A percentile compares a stretch with the other conserved stretches of the same genome.
Conservation (phyloP, 2,888 invertebrate genomes). For the Oxystoma pomonae region DNA sequence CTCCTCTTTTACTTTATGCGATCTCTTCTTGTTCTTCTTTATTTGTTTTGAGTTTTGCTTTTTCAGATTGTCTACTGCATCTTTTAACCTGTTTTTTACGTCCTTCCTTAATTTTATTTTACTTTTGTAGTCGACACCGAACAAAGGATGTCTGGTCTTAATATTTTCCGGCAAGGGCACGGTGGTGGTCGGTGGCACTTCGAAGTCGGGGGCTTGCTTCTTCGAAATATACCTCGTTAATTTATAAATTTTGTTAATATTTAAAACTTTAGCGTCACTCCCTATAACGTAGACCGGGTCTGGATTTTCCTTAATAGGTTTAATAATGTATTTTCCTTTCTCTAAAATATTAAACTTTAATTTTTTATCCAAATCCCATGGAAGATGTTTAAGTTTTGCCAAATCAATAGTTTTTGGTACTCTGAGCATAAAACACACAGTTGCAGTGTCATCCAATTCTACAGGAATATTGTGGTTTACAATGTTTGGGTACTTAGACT, state of each 20-base stretch:
- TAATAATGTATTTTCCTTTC: neutral
- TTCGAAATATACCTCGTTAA: neutral
- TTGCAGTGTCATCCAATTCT: neutral
- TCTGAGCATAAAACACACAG: neutral
- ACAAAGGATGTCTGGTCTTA: conserved; percentile 38
- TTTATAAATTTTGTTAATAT: neutral
- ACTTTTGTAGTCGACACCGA: conserved; percentile 35
- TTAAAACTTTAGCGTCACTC: neutral
- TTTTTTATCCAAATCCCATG: neutral
- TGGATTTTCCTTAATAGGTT: neutral
- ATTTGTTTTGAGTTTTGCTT: conserved; percentile 19
- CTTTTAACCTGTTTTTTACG: conserved; percentile 31
- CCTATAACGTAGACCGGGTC: neutral
- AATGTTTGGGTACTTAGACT: neutral
- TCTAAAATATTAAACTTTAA: neutral
- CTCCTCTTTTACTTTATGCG: conserved; percentile 4
- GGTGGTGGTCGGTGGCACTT: neutral
- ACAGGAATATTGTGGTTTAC: neutral
- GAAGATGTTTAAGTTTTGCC: neutral
- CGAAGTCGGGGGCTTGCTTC: neutral
- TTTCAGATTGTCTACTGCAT: conserved; percentile 21
- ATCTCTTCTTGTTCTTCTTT: conserved; percentile 21
- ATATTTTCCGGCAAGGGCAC: conserved; percentile 31
- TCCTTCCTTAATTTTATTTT: conserved; percentile 33
- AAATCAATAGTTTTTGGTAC: neutral